Conservation (phyloP, 1,140 invertebrate genomes). For the Papilio aristodemus region DNA sequence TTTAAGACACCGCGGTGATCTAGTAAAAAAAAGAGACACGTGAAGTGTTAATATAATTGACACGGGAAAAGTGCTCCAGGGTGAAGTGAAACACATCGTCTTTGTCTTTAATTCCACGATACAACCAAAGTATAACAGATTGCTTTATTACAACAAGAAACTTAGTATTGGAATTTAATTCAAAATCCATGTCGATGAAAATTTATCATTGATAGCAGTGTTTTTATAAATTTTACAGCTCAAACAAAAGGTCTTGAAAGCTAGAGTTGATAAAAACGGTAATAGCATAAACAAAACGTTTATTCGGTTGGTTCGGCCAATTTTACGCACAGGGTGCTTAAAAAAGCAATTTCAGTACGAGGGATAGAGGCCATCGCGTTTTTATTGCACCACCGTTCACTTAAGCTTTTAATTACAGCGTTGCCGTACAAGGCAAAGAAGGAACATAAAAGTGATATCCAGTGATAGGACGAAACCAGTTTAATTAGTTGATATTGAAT, state of each 20-base stretch:
- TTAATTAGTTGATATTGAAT: not conserved
- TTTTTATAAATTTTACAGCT: no score
- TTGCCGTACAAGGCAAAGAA: constrained; percentile 23
- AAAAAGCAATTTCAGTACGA: constrained; percentile 33
- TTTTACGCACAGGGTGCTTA: constrained; percentile 46
- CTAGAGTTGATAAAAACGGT: not conserved
- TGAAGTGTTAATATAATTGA: no score
- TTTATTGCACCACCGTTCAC: constrained; percentile 33
- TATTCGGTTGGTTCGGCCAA: constrained; percentile 58
- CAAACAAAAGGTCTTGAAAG: not conserved
- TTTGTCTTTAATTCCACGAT: no score
- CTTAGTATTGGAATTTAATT: no score
- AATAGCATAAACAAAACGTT: constrained; percentile 53
- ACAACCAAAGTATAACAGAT: no score
- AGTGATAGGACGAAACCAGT: constrained; percentile 11
- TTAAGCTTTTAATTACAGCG: constrained; percentile 30
- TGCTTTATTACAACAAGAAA: no score
- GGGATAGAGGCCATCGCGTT: constrained; percentile 11
- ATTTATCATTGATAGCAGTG: not conserved
- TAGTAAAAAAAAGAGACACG: not conserved
- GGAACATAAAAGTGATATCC: constrained; percentile 4
- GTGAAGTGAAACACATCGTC: no score
- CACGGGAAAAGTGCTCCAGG: no score
- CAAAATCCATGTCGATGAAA: not conserved
- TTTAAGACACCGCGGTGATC: not conserved